Evolutionary conservation across 2,113 vertebrate species (phyloP), one percentile per base, ranked within the genome.

Genomic region (Steatornis caripensis): DNA sequence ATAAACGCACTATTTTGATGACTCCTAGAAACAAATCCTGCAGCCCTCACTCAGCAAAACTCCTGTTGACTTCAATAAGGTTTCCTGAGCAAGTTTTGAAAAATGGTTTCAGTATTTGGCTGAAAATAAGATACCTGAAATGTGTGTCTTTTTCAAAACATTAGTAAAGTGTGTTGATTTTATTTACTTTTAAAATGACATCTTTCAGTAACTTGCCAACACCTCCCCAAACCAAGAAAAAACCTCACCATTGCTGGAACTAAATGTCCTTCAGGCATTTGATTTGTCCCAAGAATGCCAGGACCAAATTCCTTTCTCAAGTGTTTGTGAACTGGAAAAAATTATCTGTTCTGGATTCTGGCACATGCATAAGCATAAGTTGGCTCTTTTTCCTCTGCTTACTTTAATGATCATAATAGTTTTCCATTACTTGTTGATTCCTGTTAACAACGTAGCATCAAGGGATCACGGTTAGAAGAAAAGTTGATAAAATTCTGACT

Each of bases 261-360:
- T 88, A 58, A 94, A 71, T 68, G 75, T 93, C 23, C 85, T 88
- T 62, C 46, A 84, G 51, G 76, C 90, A 72, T 79, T 55, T 89
- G 65, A 70, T 91, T 96, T 95, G 93, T 80, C 90, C 71, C 60
- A 85, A 71, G 68, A 70, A 86, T 48, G 29, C 71, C 79, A 93
- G 79, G 45, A 95, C 78, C 58, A 92, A 95, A 96, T 92, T 93
- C 93, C 68, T 94, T 92, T 93, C 68, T 93, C 17, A 94, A 94
- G 90, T 90, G 90, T 95, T 90, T 84, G 75, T 80, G 93, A 93
- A 88, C 88, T 94, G 93, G 95, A 96, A 97, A 96, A 94, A 94
- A 95, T 86, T 81, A 66, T 92, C 92, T 96, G 54, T 90, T 96
- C 62, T 95, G 84, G 87, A 93, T 91, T 95, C 87, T 97, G 96